Conservation (phyloP, 2,888 invertebrate genomes). For the Gibbula magus region DNA sequence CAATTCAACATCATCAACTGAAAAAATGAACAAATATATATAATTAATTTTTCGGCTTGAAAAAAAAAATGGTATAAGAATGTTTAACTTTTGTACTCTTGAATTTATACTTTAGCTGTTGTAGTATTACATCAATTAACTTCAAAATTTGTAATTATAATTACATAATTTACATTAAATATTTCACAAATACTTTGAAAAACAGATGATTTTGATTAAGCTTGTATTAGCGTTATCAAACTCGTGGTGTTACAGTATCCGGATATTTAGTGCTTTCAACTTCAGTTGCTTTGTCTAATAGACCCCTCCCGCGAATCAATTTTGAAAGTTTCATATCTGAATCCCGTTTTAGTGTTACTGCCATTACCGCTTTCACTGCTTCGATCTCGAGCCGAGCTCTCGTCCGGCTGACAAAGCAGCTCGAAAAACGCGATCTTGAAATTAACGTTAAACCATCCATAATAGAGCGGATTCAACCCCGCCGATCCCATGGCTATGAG, state of each 20-base stretch:
- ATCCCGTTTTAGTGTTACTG: neutral
- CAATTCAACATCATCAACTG: too few species aligned
- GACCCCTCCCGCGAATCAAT: neutral
- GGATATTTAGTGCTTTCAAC: neutral
- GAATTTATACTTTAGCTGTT: too few species aligned
- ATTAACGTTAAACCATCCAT: slow-evolving; percentile 70
- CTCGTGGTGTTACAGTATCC: neutral
- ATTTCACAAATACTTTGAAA: neutral
- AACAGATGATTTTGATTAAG: neutral
- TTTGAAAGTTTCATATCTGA: slow-evolving; percentile 1
- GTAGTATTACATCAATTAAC: too few species aligned
- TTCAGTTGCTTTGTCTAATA: neutral
- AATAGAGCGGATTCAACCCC: slow-evolving; percentile 66
- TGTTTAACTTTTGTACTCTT: too few species aligned
- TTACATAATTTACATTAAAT: too few species aligned
- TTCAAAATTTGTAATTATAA: too few species aligned
- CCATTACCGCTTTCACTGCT: slow-evolving; percentile 1
- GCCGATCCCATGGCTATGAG: slow-evolving; percentile 68
- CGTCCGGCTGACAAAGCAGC: slow-evolving; percentile 30
- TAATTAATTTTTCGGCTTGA: too few species aligned
- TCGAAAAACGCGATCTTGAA: slow-evolving; percentile 50
- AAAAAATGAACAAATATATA: too few species aligned
- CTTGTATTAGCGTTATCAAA: neutral
- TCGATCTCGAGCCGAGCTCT: neutral
- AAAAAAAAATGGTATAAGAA: too few species aligned